phyloP scores from a whole-genome alignment of 2,797 vertebrate species.

The Rhinatrema bivittatum region DNA sequence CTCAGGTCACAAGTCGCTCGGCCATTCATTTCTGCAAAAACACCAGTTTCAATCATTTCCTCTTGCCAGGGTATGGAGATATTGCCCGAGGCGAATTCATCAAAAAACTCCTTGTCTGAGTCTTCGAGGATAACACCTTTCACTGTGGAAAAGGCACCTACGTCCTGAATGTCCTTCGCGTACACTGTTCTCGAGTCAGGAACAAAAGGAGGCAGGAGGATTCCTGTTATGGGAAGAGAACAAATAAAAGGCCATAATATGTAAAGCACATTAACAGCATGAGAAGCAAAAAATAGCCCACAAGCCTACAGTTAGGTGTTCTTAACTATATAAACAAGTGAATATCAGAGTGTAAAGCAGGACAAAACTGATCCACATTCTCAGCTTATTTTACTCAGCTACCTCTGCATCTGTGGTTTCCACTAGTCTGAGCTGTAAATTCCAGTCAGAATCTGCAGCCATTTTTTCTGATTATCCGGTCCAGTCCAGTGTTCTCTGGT shows the following conservation, averaged over 20 bases:
- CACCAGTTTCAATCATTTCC: constrained; percentile 81
- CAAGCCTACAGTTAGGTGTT: too few species aligned
- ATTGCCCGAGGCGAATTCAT: constrained; percentile 76
- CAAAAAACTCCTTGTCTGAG: constrained; percentile 64
- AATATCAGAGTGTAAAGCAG: too few species aligned
- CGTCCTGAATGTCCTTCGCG: constrained; percentile 77
- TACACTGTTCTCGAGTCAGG: constrained; percentile 80
- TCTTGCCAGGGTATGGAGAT: constrained; percentile 84
- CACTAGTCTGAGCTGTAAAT: too few species aligned
- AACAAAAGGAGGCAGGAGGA: constrained; percentile 71
- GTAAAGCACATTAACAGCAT: too few species aligned
- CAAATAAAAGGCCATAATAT: neutral
- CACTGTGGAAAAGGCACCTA: constrained; percentile 79
- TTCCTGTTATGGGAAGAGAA: constrained; percentile 48
- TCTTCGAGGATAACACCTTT: constrained; percentile 70
- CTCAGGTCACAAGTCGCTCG: constrained; percentile 66
- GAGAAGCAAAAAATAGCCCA: too few species aligned
- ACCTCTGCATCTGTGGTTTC: too few species aligned
- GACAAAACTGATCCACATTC: too few species aligned
- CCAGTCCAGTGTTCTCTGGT: too few species aligned
- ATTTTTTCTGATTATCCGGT: too few species aligned
- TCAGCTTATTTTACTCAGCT: too few species aligned
- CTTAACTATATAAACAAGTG: too few species aligned
- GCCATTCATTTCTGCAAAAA: constrained; percentile 73
- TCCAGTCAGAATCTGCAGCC: too few species aligned